Conservation (phyloP, 2,888 invertebrate species). For the Calliphora vomitoria region DNA sequence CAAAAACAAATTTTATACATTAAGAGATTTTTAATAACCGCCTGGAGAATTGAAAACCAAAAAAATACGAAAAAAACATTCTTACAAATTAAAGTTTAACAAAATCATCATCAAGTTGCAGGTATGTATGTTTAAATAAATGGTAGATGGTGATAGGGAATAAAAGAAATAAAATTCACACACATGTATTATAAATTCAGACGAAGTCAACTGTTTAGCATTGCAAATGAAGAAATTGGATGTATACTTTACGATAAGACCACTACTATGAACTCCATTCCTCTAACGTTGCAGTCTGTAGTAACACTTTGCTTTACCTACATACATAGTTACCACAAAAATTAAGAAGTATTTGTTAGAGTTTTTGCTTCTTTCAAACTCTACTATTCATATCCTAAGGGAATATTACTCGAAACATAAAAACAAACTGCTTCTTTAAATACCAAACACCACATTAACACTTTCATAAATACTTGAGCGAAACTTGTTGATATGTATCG, state of each 20-base stretch:
- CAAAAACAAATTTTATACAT: background rate
- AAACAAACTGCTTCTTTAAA: slow-evolving; percentile 29
- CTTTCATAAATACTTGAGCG: slow-evolving; percentile 34
- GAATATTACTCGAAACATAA: slow-evolving; percentile 37
- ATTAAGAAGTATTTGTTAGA: background rate
- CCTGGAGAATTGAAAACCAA: slow-evolving; percentile 4
- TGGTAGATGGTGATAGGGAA: background rate
- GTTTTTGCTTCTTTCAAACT: background rate
- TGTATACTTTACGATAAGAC: slow-evolving; percentile 7
- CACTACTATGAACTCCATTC: slow-evolving; percentile 21
- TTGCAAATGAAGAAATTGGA: slow-evolving; percentile 42
- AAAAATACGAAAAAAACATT: background rate
- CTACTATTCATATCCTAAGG: slow-evolving; percentile 38
- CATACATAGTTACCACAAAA: background rate
- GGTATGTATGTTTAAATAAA: background rate
- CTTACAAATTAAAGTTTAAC: slow-evolving; percentile 4
- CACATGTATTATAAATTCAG: slow-evolving; percentile 15
- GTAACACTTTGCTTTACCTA: background rate
- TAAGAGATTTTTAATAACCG: slow-evolving; percentile 16
- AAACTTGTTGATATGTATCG: slow-evolving; percentile 58
- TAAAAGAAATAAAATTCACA: slow-evolving; percentile 18
- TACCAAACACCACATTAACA: slow-evolving; percentile 39
- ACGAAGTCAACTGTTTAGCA: slow-evolving; percentile 46
- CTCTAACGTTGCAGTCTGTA: background rate
- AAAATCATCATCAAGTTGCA: slow-evolving; percentile 16